Evolutionary conservation across 2,888 invertebrate genomes (phyloP).

Genomic region (Drosophila tripunctata): DNA sequence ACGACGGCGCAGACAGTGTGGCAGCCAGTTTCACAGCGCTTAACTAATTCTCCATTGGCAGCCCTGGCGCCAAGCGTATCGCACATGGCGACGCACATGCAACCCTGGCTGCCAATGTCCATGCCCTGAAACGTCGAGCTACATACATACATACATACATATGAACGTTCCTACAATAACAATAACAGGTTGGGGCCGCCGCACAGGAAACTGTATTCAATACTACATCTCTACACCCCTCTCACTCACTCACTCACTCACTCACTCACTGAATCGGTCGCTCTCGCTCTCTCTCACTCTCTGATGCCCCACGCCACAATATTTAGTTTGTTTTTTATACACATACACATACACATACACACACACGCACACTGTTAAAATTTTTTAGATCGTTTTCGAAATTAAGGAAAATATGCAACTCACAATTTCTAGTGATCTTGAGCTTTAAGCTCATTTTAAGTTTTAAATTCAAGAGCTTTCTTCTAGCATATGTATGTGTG

Average conservation of each 20-base stretch:
- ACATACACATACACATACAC: not conserved
- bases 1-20: constrained; percentile 62
- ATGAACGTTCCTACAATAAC: too few species aligned
- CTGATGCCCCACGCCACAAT: constrained; percentile 41
- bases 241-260: too few species aligned
- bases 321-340: constrained; percentile 21
- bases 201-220: constrained; percentile 53
- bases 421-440: too few species aligned
- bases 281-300: constrained; percentile 2
- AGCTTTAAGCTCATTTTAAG: too few species aligned
- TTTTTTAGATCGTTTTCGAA: too few species aligned
- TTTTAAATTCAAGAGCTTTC: too few species aligned
- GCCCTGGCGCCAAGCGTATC: constrained; percentile 74
- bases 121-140: constrained; percentile 54
- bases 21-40: constrained; percentile 64
- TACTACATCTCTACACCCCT: not conserved
- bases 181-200: constrained; percentile 51
- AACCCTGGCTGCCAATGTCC: constrained; percentile 61
- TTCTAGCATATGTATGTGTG: too few species aligned
- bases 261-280: constrained; percentile 18
- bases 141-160: too few species aligned
- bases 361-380: not conserved
- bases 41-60: constrained; percentile 76
- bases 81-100: constrained; percentile 53
- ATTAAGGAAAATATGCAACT: too few species aligned